phyloP scores from a whole-genome alignment of 2,888 invertebrate genomes.

The Synanthedon myopaeformis region DNA sequence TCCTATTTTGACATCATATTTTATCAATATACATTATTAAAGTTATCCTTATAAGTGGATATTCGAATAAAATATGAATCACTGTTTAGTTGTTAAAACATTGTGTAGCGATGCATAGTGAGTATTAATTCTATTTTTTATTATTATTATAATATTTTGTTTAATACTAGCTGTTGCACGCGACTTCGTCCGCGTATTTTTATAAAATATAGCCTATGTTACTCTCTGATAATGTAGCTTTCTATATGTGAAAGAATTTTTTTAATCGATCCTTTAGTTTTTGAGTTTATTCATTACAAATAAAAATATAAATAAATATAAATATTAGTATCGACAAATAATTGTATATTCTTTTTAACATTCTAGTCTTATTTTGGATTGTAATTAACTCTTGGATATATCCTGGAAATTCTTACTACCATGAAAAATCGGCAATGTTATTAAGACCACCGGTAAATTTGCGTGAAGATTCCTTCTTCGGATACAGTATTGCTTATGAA shows the following conservation, averaged over 20 bases:
- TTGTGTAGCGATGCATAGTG: background rate
- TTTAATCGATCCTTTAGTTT: no score
- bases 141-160: background rate
- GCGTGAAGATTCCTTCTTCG: constrained; percentile 23
- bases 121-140: background rate
- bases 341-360: background rate
- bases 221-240: no score
- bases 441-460: constrained; percentile 7
- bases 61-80: background rate
- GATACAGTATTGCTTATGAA: constrained; percentile 26
- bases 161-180: background rate
- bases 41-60: background rate
- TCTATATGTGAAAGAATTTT: no score
- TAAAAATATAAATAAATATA: no score
- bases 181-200: no score
- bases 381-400: background rate
- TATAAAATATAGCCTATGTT: no score
- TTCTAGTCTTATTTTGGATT: background rate
- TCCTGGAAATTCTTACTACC: constrained; percentile 6
- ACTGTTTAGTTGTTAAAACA: no score
- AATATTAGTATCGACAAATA: background rate
- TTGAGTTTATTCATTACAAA: no score
- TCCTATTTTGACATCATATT: background rate
- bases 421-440: constrained; percentile 9
- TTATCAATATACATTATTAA: background rate